These are phyloP conservation scores for Heliconius cydno DNA, from an alignment of 2,888 invertebrate genomes.

Conservation along the genomic window DNA sequence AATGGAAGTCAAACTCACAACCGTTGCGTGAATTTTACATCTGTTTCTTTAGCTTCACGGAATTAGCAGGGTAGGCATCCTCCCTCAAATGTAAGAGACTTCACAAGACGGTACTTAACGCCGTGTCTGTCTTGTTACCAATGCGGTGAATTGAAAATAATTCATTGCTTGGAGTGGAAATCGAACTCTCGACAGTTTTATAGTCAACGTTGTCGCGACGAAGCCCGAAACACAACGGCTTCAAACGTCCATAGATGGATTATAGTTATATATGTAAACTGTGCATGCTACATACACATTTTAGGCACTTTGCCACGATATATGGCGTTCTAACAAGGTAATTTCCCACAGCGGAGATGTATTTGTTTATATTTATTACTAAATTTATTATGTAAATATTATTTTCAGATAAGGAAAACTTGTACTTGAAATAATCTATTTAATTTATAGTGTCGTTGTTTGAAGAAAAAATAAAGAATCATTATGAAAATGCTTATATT, in stretches of 20 bases:
- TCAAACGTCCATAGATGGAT: not conserved
- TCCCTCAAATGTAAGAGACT: no score
- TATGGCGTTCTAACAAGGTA: constrained; percentile 10
- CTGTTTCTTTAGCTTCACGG: no score
- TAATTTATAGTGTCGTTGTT: not conserved
- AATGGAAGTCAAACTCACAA: not conserved
- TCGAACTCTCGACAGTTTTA: not conserved
- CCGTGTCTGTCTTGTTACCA: no score
- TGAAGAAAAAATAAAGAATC: not conserved
- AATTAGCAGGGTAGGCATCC: no score
- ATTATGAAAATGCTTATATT: not conserved
- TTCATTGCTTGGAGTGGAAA: not conserved
- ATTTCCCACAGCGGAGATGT: constrained; percentile 18
- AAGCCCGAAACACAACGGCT: not conserved
- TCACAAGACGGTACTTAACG: no score
- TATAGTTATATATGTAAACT: not conserved
- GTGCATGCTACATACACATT: no score
- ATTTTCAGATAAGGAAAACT: not conserved
- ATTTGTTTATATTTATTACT: constrained; percentile 1
- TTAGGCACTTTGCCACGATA: constrained; percentile 27
- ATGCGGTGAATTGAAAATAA: not conserved
- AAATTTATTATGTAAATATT: not conserved
- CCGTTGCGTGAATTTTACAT: not conserved
- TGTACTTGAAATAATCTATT: not conserved
- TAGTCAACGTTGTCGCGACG: not conserved